Evolutionary conservation across 2,113 vertebrate species (phyloP), one percentile per base, ranked within the genome.

Genomic region (Syngnathus typhle): DNA sequence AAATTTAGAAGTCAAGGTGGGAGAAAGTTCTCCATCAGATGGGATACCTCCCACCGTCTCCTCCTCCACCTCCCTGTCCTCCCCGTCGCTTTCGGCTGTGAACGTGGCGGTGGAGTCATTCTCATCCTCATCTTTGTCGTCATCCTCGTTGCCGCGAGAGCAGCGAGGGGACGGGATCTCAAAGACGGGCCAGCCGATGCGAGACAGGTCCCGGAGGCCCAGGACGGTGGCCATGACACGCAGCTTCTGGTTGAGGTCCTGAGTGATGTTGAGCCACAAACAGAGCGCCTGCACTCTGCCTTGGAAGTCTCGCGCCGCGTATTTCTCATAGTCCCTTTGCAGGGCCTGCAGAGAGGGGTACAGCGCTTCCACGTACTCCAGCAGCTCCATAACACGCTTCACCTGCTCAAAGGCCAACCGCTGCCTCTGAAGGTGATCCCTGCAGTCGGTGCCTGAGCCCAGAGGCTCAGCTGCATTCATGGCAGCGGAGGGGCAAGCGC

Each of bases 221-320:
- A 99, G 82, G 72, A 99, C 95, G 19, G 96, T 98, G 75, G 96
- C 96, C 98, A 99, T 99, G 73, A 99, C 95, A 27, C 94, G 92
- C 80, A 99, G 82, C 79, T 99, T 99, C 91, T 99, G 98, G 79
- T 99, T 99, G 79, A 99, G 89, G 87, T 99, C 98, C 88, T 98
- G 96, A 5, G 98, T 99, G 87, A 98, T 95, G 77, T 99, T 99
- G 39, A 99, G 82, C 98, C 98, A 99, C 64, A 99, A 83, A 79
- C 98, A 99, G 91, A 99, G 97, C 2, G 97, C 96, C 95, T 98
- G 96, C 95, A 99, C 94, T 73, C 96, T 93, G 91, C 95, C 94
- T 86, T 98, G 96, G 85, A 99, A 99, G 88, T 98, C 95, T 60
- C 89, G 93, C 4, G 94, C 98, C 46, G 96, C 96, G 51, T 99